Percentiles rank a stretch among this genome's conserved stretches.
These are phyloP conservation scores for Ooceraea biroi DNA, from an alignment of 1,140 invertebrate genomes.

Conservation along the genomic window DNA sequence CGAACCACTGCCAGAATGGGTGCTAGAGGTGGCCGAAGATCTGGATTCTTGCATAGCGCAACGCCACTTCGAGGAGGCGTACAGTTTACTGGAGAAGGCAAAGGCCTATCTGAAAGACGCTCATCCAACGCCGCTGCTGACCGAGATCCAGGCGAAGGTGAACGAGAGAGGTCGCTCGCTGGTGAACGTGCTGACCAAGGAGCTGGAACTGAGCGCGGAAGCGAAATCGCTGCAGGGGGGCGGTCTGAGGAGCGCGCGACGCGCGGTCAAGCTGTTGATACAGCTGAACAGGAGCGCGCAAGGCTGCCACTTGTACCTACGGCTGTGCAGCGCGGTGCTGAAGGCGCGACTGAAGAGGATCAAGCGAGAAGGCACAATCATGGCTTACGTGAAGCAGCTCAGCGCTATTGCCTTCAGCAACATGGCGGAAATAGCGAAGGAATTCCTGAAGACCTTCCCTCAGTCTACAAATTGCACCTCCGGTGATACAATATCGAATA, in stretches of 20 bases:
- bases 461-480: constrained; percentile 91
- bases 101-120: constrained; percentile 87
- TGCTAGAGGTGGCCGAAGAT: constrained; percentile 96
- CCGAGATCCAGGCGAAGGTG: constrained; percentile 84
- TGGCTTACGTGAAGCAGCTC: constrained; percentile 94
- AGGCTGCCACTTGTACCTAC: constrained; percentile 94
- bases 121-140: constrained; percentile 80
- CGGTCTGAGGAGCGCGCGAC: constrained; percentile 94
- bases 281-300: constrained; percentile 92
- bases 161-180: constrained; percentile 91
- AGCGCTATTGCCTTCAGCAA: constrained; percentile 95
- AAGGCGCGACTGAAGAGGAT: constrained; percentile 94
- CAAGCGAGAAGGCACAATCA: constrained; percentile 95
- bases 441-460: constrained; percentile 94
- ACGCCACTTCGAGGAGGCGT: constrained; percentile 98
- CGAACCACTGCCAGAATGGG: constrained; percentile 93
- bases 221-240: constrained; percentile 94
- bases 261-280: constrained; percentile 95
- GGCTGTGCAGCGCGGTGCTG: constrained; percentile 93
- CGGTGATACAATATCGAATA: constrained; percentile 85
- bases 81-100: constrained; percentile 93
- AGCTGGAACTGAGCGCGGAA: constrained; percentile 94
- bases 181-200: constrained; percentile 94
- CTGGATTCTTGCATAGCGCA: constrained; percentile 99
- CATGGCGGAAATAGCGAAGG: constrained; percentile 94